Base-by-base conservation (phyloP, 2,113 vertebrate species). In the Anolis sagrei region DNA sequence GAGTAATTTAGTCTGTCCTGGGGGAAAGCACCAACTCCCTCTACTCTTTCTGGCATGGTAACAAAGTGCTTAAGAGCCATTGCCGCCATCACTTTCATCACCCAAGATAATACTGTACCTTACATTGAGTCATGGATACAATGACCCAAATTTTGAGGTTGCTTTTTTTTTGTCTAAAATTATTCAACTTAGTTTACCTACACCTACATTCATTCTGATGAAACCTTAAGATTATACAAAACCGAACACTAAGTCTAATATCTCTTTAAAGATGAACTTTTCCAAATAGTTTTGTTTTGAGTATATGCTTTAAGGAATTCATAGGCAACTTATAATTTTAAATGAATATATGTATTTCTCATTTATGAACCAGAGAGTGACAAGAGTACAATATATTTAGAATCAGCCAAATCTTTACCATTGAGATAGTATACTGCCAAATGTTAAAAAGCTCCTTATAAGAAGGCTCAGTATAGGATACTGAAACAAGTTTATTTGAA, bases 271-370 rank as follows among this genome's bases (percentile, higher is more conserved):
- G 21, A 81, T 18, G 13, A 64, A 80, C 23, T 80, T 74, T 64
- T 64, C 51, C 74, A 82, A 86, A 81, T 25, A 39, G 8, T 69
- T 86, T n/a, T 39, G 32, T 69, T 64, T 27, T n/a, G 16, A 76
- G 19, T 51, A 81, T 44, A 68, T 76, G 25, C 25, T 27, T 44
- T 49, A 69, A 51, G 61, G 72, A 75, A 81, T 76, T 75, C 62
- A 69, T 19, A 66, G 39, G 7, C 13, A 54, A 74, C 23, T 64
- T 86, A n/a, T 81, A 66, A 51, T 69, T 81, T 75, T 81, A 39
- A 39, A 80, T 66, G 58, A 10, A 69, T 44, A 76, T 48, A 19
- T 80, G 66, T 48, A 36, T 62, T 62, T 36, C 80, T 62, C 16
- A 61, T n/a, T 49, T 84, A 76, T 49, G 75, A 83, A 39, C 5